These are phyloP conservation scores for Hyposoter dolosus DNA, from an alignment of 2,888 invertebrate species.

Conservation along the genomic window DNA sequence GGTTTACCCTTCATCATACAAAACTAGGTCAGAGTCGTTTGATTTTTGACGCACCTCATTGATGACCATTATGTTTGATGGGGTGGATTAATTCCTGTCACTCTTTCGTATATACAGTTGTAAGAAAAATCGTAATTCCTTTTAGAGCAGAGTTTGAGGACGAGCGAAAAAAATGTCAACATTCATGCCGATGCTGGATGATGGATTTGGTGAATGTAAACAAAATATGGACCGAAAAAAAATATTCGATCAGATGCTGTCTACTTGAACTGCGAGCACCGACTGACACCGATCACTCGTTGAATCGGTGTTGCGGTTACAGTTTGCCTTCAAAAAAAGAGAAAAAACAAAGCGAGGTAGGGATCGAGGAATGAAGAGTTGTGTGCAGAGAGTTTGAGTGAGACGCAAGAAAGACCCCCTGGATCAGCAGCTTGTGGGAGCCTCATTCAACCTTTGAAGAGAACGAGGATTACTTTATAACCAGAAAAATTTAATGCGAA, in stretches of 20 bases:
- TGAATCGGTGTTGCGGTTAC: conserved; percentile 65
- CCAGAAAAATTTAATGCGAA: not conserved
- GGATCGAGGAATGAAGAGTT: conserved; percentile 13
- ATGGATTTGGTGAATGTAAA: not conserved
- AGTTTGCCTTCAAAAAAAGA: conserved; percentile 49
- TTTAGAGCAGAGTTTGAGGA: not conserved
- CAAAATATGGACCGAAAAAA: not conserved
- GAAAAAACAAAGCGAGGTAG: conserved; percentile 53
- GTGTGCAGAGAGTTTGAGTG: conserved; percentile 23
- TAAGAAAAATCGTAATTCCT: not conserved
- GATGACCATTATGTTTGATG: conserved; percentile 36
- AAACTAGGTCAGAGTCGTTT: not conserved
- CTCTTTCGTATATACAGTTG: not conserved
- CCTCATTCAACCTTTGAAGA: conserved; percentile 32
- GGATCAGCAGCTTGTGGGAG: conserved; percentile 29
- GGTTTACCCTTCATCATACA: not conserved
- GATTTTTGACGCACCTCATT: conserved; percentile 45
- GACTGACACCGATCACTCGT: conserved; percentile 67
- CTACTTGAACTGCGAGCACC: conserved; percentile 63
- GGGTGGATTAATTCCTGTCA: not conserved
- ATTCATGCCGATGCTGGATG: not conserved
- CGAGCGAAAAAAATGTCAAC: not conserved
- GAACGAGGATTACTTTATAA: not conserved
- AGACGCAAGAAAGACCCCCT: conserved; percentile 30
- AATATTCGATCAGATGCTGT: conserved; percentile 45